Conservation (phyloP, 2,797 vertebrate species). For the Notolepis coatsorum region DNA sequence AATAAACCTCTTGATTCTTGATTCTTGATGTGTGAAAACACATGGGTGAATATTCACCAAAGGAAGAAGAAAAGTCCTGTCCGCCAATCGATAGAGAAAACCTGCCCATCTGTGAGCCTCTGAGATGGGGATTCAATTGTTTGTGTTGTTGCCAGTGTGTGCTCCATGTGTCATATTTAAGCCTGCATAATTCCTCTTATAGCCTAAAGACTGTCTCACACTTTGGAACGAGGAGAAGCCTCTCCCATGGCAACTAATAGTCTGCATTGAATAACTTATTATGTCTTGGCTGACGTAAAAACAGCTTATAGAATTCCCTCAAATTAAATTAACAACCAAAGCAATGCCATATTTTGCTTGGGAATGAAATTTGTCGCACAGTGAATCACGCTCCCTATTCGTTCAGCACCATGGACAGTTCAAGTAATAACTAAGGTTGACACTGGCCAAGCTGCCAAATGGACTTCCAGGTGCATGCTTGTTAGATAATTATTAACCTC, state of each 20-base stretch:
- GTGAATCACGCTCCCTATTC: too few species aligned
- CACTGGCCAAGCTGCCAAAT: not conserved
- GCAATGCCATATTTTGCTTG: not conserved
- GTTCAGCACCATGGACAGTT: too few species aligned
- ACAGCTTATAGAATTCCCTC: too few species aligned
- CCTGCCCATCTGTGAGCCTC: constrained; percentile 49
- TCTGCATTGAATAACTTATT: too few species aligned
- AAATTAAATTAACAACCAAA: too few species aligned
- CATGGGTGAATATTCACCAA: constrained; percentile 33
- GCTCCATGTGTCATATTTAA: constrained; percentile 45
- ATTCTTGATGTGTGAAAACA: constrained; percentile 26
- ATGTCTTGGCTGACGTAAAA: too few species aligned
- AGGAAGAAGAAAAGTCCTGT: constrained; percentile 36
- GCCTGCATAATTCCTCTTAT: constrained; percentile 33
- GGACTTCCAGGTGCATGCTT: not conserved
- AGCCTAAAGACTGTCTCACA: constrained; percentile 39
- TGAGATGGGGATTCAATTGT: constrained; percentile 56
- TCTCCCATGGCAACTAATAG: too few species aligned
- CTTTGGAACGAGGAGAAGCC: too few species aligned
- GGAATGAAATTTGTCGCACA: too few species aligned
- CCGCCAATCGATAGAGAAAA: constrained; percentile 53
- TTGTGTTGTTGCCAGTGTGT: constrained; percentile 32
- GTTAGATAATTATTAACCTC: not conserved
- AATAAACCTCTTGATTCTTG: too few species aligned
- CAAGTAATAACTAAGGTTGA: too few species aligned